Conservation (phyloP, 2,888 invertebrate genomes). For the Augiades crinisus region DNA sequence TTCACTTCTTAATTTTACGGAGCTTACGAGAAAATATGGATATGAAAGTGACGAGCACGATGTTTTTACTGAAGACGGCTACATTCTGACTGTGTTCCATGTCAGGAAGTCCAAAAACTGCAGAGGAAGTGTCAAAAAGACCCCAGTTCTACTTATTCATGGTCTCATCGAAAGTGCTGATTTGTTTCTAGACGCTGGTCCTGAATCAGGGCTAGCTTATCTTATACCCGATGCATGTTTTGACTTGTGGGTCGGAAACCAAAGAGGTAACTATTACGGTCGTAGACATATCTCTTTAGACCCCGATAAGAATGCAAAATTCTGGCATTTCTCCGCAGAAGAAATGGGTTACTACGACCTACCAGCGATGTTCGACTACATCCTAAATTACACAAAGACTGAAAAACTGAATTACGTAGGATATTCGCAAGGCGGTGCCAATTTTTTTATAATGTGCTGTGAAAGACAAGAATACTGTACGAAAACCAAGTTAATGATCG, state of each 20-base stretch:
- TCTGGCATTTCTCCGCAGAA: conserved; percentile 83
- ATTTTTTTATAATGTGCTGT: conserved; percentile 75
- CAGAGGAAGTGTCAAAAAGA: conserved; percentile 29
- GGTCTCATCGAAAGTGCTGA: conserved; percentile 45
- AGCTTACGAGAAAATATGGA: conserved; percentile 33
- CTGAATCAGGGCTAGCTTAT: conserved; percentile 51
- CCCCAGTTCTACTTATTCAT: conserved; percentile 43
- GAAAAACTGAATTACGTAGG: conserved; percentile 82
- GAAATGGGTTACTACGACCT: conserved; percentile 86
- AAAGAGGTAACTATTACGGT: conserved; percentile 82
- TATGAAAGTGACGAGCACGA: conserved; percentile 33
- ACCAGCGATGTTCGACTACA: conserved; percentile 78
- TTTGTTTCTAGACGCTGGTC: conserved; percentile 46
- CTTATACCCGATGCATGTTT: conserved; percentile 39
- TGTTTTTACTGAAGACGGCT: conserved; percentile 42
- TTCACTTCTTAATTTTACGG: conserved; percentile 30
- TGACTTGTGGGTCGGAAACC: conserved; percentile 59
- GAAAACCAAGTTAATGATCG: conserved; percentile 72
- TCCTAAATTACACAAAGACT: conserved; percentile 60
- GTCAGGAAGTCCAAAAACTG: conserved; percentile 28
- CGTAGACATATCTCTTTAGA: conserved; percentile 66
- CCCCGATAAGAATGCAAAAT: conserved; percentile 49
- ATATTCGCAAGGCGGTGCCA: conserved; percentile 84
- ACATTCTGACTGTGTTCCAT: conserved; percentile 41
- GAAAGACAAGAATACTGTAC: conserved; percentile 75